Conservation (phyloP, 2,113 vertebrate species). For the Bujurquina vittata region DNA sequence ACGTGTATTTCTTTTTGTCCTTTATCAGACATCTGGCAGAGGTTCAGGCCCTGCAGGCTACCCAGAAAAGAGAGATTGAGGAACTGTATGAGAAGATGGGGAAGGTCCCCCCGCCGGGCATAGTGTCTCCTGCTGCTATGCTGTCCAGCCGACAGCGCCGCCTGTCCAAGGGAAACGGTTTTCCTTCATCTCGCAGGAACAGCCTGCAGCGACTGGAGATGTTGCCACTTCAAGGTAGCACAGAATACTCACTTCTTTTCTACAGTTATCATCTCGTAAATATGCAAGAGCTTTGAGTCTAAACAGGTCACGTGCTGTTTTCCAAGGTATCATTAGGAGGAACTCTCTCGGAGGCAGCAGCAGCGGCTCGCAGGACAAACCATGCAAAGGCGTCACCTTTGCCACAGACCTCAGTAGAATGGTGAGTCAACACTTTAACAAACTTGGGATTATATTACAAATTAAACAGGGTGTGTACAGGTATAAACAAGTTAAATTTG, state of each 20-base stretch:
- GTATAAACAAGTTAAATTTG: not conserved
- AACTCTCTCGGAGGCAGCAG: slow-evolving; percentile 94
- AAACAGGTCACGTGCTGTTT: not conserved
- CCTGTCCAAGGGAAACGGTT: slow-evolving; percentile 90
- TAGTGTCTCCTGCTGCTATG: slow-evolving; percentile 92
- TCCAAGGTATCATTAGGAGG: slow-evolving; percentile 89
- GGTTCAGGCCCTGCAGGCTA: slow-evolving; percentile 88
- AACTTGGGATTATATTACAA: not conserved
- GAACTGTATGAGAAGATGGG: slow-evolving; percentile 91
- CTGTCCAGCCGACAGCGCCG: slow-evolving; percentile 91
- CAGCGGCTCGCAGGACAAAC: slow-evolving; percentile 87
- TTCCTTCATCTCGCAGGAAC: slow-evolving; percentile 88
- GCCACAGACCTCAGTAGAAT: slow-evolving; percentile 85
- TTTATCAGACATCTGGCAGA: slow-evolving; percentile 87
- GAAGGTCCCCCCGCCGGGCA: slow-evolving; percentile 90
- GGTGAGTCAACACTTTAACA: slow-evolving; percentile 77
- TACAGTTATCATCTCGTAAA: not conserved
- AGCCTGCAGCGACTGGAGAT: slow-evolving; percentile 94
- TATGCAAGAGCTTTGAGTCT: not conserved
- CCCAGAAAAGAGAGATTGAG: slow-evolving; percentile 95
- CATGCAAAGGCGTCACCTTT: slow-evolving; percentile 90
- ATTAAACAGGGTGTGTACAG: not conserved
- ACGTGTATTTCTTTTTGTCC: not conserved
- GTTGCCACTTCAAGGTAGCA: slow-evolving; percentile 82
- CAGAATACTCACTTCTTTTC: not conserved